phyloP scores from a whole-genome alignment of 2,797 vertebrate genomes.

The Danio aesculapii region DNA sequence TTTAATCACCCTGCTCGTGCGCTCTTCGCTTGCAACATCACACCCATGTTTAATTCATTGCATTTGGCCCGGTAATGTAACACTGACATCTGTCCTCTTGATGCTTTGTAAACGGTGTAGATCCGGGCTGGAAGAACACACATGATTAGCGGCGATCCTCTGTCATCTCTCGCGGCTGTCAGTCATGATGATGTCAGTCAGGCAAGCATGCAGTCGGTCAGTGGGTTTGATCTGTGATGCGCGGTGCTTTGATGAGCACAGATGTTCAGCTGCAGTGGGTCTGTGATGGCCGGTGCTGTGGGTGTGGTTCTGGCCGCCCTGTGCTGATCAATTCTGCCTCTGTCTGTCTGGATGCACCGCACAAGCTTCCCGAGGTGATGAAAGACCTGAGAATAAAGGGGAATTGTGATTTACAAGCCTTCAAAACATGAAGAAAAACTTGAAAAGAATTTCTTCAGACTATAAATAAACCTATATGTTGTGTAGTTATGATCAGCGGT shows the following conservation, averaged over 20 bases:
- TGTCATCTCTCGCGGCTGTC: slow-evolving; percentile 11
- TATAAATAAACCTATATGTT: not conserved
- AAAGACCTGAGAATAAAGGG: not conserved
- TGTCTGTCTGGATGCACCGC: not conserved
- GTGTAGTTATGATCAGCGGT: not conserved
- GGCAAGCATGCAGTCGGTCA: not conserved
- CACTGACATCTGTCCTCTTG: slow-evolving; percentile 1
- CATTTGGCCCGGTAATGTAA: not conserved
- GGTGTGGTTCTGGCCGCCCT: slow-evolving; percentile 52
- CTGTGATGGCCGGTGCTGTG: slow-evolving; percentile 31
- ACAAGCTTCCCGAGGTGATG: not conserved
- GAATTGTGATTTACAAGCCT: not conserved
- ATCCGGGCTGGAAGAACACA: not conserved
- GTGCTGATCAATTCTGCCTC: slow-evolving; percentile 15
- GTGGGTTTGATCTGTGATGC: not conserved
- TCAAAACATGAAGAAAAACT: not conserved
- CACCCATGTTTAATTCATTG: not conserved
- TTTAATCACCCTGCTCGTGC: slow-evolving; percentile 33
- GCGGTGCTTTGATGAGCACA: not conserved
- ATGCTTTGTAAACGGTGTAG: not conserved
- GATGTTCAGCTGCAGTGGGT: slow-evolving; percentile 32
- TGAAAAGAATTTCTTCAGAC: not conserved
- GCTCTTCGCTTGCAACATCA: not conserved
- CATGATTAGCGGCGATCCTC: not conserved
- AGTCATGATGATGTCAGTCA: not conserved